These are phyloP conservation scores for Papilio polytes DNA, from an alignment of 1,140 invertebrate species.

Conservation along the genomic window DNA sequence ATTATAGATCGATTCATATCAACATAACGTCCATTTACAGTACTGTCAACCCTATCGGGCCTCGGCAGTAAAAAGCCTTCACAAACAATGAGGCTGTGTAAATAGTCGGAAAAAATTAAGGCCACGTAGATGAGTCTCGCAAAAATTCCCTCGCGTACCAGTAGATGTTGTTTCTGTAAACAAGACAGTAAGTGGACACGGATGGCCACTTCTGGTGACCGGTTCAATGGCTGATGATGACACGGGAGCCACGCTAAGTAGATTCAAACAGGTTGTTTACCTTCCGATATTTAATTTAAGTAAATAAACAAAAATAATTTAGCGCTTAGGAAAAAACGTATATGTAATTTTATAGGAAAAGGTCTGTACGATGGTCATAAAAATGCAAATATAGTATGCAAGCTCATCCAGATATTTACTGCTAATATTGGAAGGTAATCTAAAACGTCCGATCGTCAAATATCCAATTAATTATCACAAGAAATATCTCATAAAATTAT, in stretches of 20 bases:
- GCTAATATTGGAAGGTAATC: slow-evolving; percentile 17
- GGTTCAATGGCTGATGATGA: slow-evolving; percentile 65
- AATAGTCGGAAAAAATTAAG: slow-evolving; percentile 69
- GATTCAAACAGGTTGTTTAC: slow-evolving; percentile 44
- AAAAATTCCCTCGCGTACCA: slow-evolving; percentile 65
- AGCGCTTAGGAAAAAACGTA: slow-evolving; percentile 7
- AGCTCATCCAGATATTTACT: slow-evolving; percentile 12
- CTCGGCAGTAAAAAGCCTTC: slow-evolving; percentile 70
- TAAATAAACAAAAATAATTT: slow-evolving; percentile 24
- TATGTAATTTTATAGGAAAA: slow-evolving; percentile 32
- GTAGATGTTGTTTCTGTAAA: slow-evolving; percentile 78
- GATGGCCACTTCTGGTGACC: slow-evolving; percentile 66
- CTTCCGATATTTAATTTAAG: slow-evolving; percentile 33
- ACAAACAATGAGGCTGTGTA: slow-evolving; percentile 64
- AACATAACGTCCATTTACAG: slow-evolving; percentile 2
- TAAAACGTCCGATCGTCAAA: slow-evolving; percentile 31
- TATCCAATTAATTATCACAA: slow-evolving; percentile 34
- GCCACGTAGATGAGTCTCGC: slow-evolving; percentile 67
- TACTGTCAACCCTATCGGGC: slow-evolving; percentile 65
- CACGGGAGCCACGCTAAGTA: slow-evolving; percentile 57
- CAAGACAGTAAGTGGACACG: slow-evolving; percentile 64
- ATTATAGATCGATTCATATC: background rate
- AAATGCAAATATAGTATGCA: slow-evolving; percentile 40
- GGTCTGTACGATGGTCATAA: slow-evolving; percentile 6
- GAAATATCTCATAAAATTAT: slow-evolving; percentile 25